Conservation (phyloP, 2,888 invertebrate species). For the Teleiodes luculella region DNA sequence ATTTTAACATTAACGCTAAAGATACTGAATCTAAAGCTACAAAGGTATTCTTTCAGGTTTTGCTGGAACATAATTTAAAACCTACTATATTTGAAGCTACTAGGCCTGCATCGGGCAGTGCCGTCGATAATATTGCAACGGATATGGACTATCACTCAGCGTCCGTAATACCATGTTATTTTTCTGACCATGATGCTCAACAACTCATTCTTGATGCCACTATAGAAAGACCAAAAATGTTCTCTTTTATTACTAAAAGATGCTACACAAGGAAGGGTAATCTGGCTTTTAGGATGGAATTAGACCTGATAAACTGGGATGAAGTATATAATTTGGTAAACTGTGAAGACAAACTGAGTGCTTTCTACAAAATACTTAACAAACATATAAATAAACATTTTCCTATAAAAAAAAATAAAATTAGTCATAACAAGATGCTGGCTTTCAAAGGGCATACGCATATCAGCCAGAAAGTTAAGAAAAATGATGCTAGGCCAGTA, state of each 20-base stretch:
- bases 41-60: background rate
- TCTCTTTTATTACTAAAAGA: background rate
- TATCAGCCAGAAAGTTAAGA: background rate
- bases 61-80: background rate
- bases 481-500: background rate
- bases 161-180: background rate
- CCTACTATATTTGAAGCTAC: background rate
- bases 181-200: background rate
- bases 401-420: background rate
- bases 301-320: background rate
- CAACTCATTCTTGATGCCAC: background rate
- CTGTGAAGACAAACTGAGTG: background rate
- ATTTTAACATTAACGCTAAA: background rate
- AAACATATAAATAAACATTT: background rate
- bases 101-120: background rate
- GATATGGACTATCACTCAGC: background rate
- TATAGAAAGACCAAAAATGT: background rate
- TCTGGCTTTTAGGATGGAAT: background rate
- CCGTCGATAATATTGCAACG: background rate
- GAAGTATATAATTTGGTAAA: background rate
- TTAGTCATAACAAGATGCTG: background rate
- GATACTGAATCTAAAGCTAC: background rate
- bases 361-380: background rate
- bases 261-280: background rate
- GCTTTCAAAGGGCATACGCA: background rate